Base-by-base conservation (phyloP, 2,797 vertebrate genomes). In the Fratercula arctica region DNA sequence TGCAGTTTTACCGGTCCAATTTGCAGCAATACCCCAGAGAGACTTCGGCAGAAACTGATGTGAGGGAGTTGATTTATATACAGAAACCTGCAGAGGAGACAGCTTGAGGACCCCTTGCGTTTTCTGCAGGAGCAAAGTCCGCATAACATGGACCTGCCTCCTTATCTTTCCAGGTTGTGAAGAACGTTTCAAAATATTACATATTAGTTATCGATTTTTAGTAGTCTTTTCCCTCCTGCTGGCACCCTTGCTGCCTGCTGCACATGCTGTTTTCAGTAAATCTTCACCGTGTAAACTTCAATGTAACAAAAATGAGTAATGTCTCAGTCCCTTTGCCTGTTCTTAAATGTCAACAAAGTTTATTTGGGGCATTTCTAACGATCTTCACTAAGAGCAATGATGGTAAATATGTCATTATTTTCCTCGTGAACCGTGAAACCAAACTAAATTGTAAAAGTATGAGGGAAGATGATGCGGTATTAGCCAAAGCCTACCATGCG, bases 401-500 rank as follows among this genome's bases (percentile, higher is more conserved):
- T 2, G 20, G 26, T 89, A 83, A 93, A 90, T 86, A 77, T 80
- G 78, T 57, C 41, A 72, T 92, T 87, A 46, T 89, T 94, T 95
- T 90, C 72, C 24, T 87, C 23, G 4, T 89, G 91, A 90, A 75
- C 77, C 2, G 0, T 95, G 90, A 95, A 95, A 87, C 60, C 57
- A 43, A 95, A 85, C 56, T 80, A 39, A 90, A 94, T 92, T 87
- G 69, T 57, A 31, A 23, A 95, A 93, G 21, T 72, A 45, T 80
- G 78, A 87, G 39, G 64, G 46, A 96, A 53, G 75, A 90, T 89
- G 68, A 66, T 89, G 72, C 0, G 0, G 41, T 89, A 66, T 95
- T 87, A 85, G 26, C 53, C 57, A 93, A 93, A 97, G 81, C 59
- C 79, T 93, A 39, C 77, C 53, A 57, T 93, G 90, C 35, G 13